A percentile compares a stretch with the other conserved stretches of the same genome.
Conservation (phyloP, 2,797 vertebrate genomes). For the Centroberyx gerrardi region DNA sequence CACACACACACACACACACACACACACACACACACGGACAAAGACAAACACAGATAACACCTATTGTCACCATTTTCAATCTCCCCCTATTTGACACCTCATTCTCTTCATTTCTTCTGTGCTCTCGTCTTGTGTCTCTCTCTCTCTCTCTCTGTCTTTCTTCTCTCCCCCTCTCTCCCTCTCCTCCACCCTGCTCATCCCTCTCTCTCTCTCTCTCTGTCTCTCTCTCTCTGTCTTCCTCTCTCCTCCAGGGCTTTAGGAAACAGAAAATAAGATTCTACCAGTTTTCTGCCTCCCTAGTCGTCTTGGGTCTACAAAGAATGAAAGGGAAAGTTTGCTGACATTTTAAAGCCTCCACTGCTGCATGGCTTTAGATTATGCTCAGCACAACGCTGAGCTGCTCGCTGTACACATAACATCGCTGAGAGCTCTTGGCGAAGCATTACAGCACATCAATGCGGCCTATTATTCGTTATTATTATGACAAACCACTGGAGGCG, state of each 20-base stretch:
- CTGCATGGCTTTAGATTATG: not conserved
- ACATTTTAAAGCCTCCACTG: conserved; percentile 14
- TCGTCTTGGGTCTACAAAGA: not conserved
- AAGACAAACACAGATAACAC: conserved; percentile 12
- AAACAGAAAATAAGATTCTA: conserved; percentile 5
- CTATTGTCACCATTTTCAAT: conserved; percentile 15
- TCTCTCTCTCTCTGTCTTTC: not conserved
- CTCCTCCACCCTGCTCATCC: not conserved
- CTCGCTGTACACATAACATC: not conserved
- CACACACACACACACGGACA: not conserved
- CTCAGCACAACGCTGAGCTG: not conserved
- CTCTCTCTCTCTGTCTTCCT: not conserved
- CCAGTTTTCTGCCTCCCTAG: not conserved
- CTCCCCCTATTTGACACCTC: conserved; percentile 9
- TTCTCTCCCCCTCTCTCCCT: too few relatives aligned
- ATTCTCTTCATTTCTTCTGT: not conserved
- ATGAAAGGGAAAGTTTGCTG: not conserved
- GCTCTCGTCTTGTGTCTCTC: not conserved
- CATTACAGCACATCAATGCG: not conserved
- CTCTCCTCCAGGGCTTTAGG: conserved; percentile 14
- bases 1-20: too few relatives aligned
- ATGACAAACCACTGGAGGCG: not conserved
- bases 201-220: not conserved
- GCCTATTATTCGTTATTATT: not conserved
- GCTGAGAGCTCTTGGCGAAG: not conserved